Percentiles rank a stretch among this genome's conserved stretches.
Evolutionary conservation across 2,888 invertebrate genomes (phyloP).

Genomic region (Lithosia quadra): DNA sequence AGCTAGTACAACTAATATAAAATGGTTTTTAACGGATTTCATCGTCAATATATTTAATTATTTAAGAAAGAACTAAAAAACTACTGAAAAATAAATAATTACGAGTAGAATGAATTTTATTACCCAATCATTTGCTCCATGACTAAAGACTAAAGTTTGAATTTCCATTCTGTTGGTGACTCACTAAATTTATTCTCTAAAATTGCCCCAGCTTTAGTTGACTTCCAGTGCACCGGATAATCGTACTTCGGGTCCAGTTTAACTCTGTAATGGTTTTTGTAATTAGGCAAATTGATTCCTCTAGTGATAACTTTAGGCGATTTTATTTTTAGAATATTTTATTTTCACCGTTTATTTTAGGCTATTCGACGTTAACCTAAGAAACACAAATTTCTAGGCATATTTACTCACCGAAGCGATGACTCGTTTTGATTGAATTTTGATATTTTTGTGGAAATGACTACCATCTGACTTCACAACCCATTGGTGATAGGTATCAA

Average conservation of each 20-base stretch:
- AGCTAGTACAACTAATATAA: too few relatives aligned
- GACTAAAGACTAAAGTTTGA: constrained; percentile 27
- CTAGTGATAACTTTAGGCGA: neutral
- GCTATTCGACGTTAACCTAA: too few relatives aligned
- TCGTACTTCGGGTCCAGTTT: constrained; percentile 43
- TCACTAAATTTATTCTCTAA: constrained; percentile 41
- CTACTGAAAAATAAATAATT: constrained; percentile 26
- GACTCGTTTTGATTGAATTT: too few relatives aligned
- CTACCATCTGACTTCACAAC: too few relatives aligned
- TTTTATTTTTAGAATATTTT: neutral
- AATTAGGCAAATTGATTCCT: constrained; percentile 32
- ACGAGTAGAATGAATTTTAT: constrained; percentile 32
- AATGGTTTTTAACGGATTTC: too few relatives aligned
- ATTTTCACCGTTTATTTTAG: constrained; percentile 4
- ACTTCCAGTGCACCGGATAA: constrained; percentile 39
- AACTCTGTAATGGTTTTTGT: constrained; percentile 29
- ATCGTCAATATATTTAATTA: too few relatives aligned
- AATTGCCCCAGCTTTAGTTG: constrained; percentile 37
- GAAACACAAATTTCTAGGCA: too few relatives aligned
- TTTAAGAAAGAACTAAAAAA: neutral
- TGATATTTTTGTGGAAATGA: too few relatives aligned
- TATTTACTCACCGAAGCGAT: too few relatives aligned
- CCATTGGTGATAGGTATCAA: too few relatives aligned
- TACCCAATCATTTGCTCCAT: constrained; percentile 14
- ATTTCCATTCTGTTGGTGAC: constrained; percentile 42